Evolutionary conservation across 1,140 invertebrate species (phyloP), one percentile per base, ranked within the genome.

Genomic region (Bombus affinis): DNA sequence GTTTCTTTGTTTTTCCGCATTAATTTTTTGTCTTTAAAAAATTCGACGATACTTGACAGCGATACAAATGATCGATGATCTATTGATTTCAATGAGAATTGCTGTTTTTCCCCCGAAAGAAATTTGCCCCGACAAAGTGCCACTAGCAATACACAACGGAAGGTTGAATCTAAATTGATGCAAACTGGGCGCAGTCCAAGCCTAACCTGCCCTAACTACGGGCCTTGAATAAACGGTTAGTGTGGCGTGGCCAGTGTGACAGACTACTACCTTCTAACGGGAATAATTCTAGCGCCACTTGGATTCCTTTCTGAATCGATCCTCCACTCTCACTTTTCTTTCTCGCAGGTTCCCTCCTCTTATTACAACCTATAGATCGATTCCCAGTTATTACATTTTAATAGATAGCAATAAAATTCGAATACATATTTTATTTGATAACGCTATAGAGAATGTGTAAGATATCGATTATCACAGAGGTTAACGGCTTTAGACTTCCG

Each of bases 161-260:
- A 84, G 82, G 76, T 80, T 80, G 39, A 42, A 72, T 62, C 44
- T 68, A 85, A 85, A 85, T 85, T 85, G 59, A 85, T 74, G 79
- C 59, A 75, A 81, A 81, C 87, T 89, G 85, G 85, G 53, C 71
- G 79, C 65, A 68, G 83, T 83, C 76, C 66, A 81, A 79, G 87
- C 85, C 59, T 80, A 80, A 87, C 83, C 86, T 84, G 83, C 83
- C 85, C 81, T 81, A 86, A 83, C 85, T 76, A 81, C 71, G 83
- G 44, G 71, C 78, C 83, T 86, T 81, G 85, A 83, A 72, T 86
- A 59, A 53, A 84, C 66, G 22, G 39, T 83, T 66, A 39, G 59
- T 6, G 53, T 72, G 37, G 37, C 77, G 47, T 53, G 44, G 71
- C 28, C 66, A n/a, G 65, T 44, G n/a, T 74, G 81, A 79, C 44